These are phyloP conservation scores for Varecia variegata DNA, from an alignment of 2,797 vertebrate genomes.

Conservation along the genomic window DNA sequence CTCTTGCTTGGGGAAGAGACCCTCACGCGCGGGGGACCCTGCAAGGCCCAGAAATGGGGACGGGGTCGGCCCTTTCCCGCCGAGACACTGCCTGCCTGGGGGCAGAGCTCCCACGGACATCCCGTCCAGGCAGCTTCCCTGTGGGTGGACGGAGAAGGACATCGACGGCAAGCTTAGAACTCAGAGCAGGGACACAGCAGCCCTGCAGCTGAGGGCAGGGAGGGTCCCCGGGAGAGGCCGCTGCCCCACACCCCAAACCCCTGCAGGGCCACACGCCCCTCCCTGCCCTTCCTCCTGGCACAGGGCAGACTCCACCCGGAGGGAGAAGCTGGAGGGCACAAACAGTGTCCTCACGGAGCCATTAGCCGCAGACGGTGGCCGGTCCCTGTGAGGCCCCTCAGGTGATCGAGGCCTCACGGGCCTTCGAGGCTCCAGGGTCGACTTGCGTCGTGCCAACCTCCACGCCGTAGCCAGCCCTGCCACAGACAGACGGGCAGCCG, in stretches of 20 bases:
- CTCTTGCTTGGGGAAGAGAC: no score
- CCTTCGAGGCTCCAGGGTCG: background rate
- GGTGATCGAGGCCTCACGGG: fast-evolving
- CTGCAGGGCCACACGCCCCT: no score
- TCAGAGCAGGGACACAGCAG: background rate
- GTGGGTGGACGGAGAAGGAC: background rate
- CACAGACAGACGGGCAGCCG: fast-evolving
- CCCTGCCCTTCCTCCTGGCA: fast-evolving
- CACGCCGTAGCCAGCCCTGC: background rate
- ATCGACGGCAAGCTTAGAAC: fast-evolving
- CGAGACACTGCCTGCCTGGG: fast-evolving
- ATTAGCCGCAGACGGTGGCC: background rate
- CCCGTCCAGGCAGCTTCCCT: no score
- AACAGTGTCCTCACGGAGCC: fast-evolving
- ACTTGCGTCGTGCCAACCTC: no score
- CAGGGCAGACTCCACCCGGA: background rate
- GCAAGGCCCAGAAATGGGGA: background rate
- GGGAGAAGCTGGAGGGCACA: background rate
- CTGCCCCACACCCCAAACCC: no score
- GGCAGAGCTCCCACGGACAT: background rate
- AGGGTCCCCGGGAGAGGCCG: background rate
- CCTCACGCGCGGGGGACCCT: background rate
- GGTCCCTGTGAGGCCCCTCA: fast-evolving
- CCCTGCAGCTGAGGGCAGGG: fast-evolving
- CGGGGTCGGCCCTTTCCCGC: background rate